Percentiles rank a stretch among this genome's conserved stretches.
Evolutionary conservation across 2,797 vertebrate genomes (phyloP).

Genomic region (Poecilia picta): DNA sequence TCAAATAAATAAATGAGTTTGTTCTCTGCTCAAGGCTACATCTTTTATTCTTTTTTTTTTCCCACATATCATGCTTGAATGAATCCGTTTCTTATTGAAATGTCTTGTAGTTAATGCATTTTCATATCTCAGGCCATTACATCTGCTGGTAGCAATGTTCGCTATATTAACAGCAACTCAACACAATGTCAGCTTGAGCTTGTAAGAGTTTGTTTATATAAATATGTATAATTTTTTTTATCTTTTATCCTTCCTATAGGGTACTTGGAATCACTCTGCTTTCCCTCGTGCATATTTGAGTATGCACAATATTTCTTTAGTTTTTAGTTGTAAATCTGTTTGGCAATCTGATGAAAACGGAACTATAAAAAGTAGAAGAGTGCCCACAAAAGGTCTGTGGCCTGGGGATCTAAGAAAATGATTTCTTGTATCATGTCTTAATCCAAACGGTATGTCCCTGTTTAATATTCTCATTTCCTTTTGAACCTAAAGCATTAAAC

Average conservation of each 20-base stretch:
- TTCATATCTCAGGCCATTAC: constrained; percentile 47
- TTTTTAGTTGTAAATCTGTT: not conserved
- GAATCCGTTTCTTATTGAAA: constrained; percentile 35
- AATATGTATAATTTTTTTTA: not conserved
- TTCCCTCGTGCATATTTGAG: not conserved
- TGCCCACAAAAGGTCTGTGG: not conserved
- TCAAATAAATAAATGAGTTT: constrained; percentile 44
- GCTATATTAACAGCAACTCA: constrained; percentile 33
- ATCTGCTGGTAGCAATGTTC: constrained; percentile 29
- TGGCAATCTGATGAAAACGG: not conserved
- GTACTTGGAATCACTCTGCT: not conserved
- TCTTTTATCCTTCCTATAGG: not conserved
- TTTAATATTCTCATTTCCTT: constrained; percentile 8
- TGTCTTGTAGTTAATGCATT: constrained; percentile 36
- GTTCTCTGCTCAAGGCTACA: constrained; percentile 40
- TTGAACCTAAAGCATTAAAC: constrained; percentile 3
- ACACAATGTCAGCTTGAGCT: not conserved
- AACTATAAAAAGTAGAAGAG: not conserved
- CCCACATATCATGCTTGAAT: constrained; percentile 29
- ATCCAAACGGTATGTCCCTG: not conserved
- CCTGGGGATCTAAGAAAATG: not conserved
- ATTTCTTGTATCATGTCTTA: not conserved
- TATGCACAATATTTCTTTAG: too few relatives aligned
- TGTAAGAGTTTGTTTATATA: too few relatives aligned
- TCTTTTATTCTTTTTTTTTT: constrained; percentile 21